Evolutionary conservation across 2,113 vertebrate genomes (phyloP).

Genomic region (Pseudopipra pipra): DNA sequence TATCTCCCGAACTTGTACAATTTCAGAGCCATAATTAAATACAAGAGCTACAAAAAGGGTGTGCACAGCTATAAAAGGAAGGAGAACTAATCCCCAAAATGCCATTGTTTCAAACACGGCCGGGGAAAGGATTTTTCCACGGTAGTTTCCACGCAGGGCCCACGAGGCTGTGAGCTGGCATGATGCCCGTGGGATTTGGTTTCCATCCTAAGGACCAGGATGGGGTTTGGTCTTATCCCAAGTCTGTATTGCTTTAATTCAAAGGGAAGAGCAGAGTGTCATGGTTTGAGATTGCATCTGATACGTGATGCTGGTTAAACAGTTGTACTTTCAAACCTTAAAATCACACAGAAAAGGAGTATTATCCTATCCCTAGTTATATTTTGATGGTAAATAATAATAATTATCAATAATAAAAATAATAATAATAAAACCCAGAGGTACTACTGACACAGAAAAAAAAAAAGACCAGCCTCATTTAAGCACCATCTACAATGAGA

Average conservation of each 20-base stretch:
- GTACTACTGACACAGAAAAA: neutral
- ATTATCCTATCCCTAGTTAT: neutral
- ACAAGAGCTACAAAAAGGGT: neutral
- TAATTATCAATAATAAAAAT: neutral
- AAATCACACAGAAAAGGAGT: neutral
- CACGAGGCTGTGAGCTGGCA: neutral
- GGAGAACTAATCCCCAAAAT: neutral
- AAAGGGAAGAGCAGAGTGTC: neutral
- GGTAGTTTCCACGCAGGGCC: neutral
- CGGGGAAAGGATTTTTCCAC: neutral
- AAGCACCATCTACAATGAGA: neutral
- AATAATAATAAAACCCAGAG: neutral
- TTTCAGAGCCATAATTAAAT: neutral
- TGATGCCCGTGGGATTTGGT: fast-evolving
- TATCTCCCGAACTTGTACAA: neutral
- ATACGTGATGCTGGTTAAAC: fast-evolving
- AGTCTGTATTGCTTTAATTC: neutral
- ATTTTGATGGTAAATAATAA: neutral
- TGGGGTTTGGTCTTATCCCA: neutral
- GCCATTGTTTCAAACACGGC: neutral
- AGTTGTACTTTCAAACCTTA: neutral
- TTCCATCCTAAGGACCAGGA: neutral
- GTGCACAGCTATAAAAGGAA: neutral
- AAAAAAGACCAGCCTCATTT: neutral
- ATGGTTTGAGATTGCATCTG: neutral